Evolutionary conservation across 2,797 vertebrate species (phyloP).

Genomic region (Cichlasoma orientale): DNA sequence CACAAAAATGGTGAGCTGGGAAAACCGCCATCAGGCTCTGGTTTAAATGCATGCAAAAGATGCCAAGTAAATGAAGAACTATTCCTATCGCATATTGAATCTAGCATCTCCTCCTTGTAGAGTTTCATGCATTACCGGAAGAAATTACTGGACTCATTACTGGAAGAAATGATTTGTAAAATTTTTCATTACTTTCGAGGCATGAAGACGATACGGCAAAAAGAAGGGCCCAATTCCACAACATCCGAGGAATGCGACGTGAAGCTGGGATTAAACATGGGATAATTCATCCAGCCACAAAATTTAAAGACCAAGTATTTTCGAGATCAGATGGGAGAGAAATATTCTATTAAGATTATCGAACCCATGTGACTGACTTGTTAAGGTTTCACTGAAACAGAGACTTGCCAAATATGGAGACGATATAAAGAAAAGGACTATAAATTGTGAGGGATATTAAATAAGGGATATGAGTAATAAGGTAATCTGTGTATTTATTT

Average conservation of each 20-base stretch:
- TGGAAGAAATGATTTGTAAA: neutral
- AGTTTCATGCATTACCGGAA: neutral
- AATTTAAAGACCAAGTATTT: neutral
- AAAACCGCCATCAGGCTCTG: neutral
- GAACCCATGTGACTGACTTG: neutral
- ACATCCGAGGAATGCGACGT: too few relatives aligned
- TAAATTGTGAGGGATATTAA: neutral
- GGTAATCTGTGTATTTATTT: neutral
- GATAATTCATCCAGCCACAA: neutral
- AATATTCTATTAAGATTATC: neutral
- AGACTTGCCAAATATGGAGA: neutral
- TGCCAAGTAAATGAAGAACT: constrained; percentile 9
- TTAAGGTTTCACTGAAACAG: neutral
- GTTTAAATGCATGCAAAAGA: constrained; percentile 22
- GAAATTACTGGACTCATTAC: neutral
- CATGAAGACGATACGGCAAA: neutral
- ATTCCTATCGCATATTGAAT: neutral
- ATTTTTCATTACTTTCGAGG: neutral
- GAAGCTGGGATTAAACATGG: neutral
- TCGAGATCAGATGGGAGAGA: neutral
- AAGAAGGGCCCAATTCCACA: neutral
- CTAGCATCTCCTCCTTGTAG: neutral
- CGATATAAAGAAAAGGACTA: neutral
- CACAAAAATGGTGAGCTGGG: neutral
- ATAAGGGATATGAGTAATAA: neutral